phyloP scores from a whole-genome alignment of 2,888 invertebrate species.

The Phrixothrix hirtus region DNA sequence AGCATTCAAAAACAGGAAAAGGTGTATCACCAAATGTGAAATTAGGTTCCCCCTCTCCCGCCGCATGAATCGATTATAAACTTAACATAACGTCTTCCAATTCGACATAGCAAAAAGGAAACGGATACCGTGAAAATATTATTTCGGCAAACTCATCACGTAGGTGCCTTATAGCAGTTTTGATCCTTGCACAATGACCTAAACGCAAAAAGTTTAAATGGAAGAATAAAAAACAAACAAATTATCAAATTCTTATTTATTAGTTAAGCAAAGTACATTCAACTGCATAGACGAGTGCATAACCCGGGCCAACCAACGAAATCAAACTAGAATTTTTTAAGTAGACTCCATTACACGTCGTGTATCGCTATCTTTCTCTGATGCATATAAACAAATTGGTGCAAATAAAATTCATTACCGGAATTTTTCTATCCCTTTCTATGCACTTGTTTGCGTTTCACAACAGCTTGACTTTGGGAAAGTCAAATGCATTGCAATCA shows the following conservation, averaged over 20 bases:
- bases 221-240: constrained; percentile 21
- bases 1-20: no score
- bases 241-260: constrained; percentile 40
- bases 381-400: constrained; percentile 6
- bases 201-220: constrained; percentile 6
- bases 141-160: no score
- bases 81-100: no score
- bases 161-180: no score
- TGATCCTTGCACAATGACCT: no score
- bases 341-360: constrained; percentile 14
- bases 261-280: constrained; percentile 34
- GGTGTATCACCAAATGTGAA: no score
- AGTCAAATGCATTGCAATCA: constrained; percentile 46
- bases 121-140: background rate
- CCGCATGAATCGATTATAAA: no score
- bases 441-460: constrained; percentile 35
- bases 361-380: constrained; percentile 7
- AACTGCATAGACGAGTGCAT: constrained; percentile 33
- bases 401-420: constrained; percentile 15
- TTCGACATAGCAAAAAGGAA: background rate
- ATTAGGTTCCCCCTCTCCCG: no score
- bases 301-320: constrained; percentile 34
- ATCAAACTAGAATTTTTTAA: constrained; percentile 33
- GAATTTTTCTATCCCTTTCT: constrained; percentile 42
- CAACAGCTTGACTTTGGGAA: constrained; percentile 52